Evolutionary conservation across 2,113 vertebrate species (phyloP), one percentile per base, ranked within the genome.

Genomic region (Microtus pennsylvanicus): DNA sequence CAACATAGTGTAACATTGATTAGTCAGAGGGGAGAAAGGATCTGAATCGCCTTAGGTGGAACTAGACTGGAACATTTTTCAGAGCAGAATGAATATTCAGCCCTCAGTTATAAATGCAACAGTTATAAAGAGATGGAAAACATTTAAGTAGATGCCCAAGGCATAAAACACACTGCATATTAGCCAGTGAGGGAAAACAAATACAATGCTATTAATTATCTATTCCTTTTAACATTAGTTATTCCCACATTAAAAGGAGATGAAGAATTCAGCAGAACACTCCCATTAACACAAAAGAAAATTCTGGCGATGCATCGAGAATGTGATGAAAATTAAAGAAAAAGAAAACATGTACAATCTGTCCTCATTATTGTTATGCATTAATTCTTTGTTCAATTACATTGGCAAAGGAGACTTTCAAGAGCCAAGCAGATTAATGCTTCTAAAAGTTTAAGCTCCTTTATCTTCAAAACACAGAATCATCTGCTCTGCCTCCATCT

Each of bases 311-410:
- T 3, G 5, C n/a, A 58, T 96, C n/a, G 91, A 72, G 70, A 83
- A 86, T 61, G n/a, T 2, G 14, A 91, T 91, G 78, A 93, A 96
- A 92, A 75, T 91, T 80, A 92, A 93, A 94, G 72, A 91, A 96
- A 97, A 88, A 45, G 28, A 76, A 94, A 93, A 12, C 78, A 61
- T 70, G 61, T 87, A 89, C 86, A 89, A 78, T 47, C 87, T 82
- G 26, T 45, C 26, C 10, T 74, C 69, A 26, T 90, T 90, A 91
- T 28, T 76, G 67, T 74, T 74, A 22, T 30, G 10, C 52, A 63
- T 93, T 89, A 92, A 93, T 89, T 90, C 45, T 89, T 82, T 77
- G 77, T 93, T 89, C 82, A 93, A 47, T 93, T 94, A 75, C 82
- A 85, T 63, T 80, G n/a, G 42, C 86, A 38, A 91, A 42, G 83